phyloP scores from a whole-genome alignment of 2,888 invertebrate genomes.

The Sylvicola cinctus region DNA sequence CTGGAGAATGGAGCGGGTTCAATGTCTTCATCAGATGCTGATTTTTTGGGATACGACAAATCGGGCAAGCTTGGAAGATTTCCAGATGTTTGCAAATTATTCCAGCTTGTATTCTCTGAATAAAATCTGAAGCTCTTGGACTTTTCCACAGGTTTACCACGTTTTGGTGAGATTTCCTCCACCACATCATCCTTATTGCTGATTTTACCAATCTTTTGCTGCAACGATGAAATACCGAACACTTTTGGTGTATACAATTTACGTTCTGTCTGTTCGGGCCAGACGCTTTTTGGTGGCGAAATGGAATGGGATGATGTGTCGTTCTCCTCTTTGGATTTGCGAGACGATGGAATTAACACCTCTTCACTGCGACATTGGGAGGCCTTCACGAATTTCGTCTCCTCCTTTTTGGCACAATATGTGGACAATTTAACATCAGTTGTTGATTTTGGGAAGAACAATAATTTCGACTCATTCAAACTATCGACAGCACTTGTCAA shows the following conservation, averaged over 20 bases:
- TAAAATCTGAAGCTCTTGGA: slow-evolving; percentile 38
- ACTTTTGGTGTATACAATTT: slow-evolving; percentile 20
- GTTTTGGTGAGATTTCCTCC: slow-evolving; percentile 22
- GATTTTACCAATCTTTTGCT: slow-evolving; percentile 30
- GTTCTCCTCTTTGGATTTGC: slow-evolving; percentile 18
- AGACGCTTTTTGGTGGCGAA: slow-evolving; percentile 26
- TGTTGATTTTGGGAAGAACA: slow-evolving; percentile 24
- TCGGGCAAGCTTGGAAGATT: slow-evolving; percentile 23
- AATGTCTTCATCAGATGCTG: too few relatives aligned
- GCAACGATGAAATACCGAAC: slow-evolving; percentile 30
- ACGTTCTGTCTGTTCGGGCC: slow-evolving; percentile 15
- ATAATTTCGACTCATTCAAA: background rate
- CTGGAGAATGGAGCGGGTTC: too few relatives aligned
- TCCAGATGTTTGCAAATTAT: slow-evolving; percentile 3
- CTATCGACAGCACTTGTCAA: slow-evolving; percentile 7
- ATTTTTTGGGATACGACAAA: slow-evolving; percentile 11
- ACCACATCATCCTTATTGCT: slow-evolving; percentile 22
- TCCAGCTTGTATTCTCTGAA: background rate
- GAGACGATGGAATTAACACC: slow-evolving; percentile 15
- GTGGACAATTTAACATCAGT: slow-evolving; percentile 1
- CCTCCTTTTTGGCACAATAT: background rate
- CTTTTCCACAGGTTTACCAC: slow-evolving; percentile 40
- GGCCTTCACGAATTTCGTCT: background rate
- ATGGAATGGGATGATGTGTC: slow-evolving; percentile 15
- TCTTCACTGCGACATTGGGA: slow-evolving; percentile 1